Evolutionary conservation across 2,888 invertebrate species (phyloP).

Genomic region (Timandra comae): DNA sequence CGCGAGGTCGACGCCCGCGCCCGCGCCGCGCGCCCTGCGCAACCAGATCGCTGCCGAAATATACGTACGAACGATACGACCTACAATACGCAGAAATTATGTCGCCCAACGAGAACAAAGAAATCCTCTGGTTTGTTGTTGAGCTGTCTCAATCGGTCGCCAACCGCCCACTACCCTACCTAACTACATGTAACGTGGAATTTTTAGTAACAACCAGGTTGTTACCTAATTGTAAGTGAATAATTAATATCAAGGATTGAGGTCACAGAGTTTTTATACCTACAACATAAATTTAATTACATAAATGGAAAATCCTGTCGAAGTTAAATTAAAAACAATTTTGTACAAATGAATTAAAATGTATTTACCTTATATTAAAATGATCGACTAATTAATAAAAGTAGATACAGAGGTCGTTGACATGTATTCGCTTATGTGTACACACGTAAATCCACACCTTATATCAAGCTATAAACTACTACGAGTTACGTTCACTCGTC

Average conservation of each 20-base stretch:
- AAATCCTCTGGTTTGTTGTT: constrained; percentile 28
- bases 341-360: too few relatives aligned
- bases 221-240: too few relatives aligned
- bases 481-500: constrained; percentile 47
- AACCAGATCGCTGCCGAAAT: constrained; percentile 65
- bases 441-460: constrained; percentile 33
- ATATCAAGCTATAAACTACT: constrained; percentile 47
- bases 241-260: too few relatives aligned
- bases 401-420: constrained; percentile 56
- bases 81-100: constrained; percentile 61
- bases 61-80: constrained; percentile 48
- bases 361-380: too few relatives aligned
- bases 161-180: too few relatives aligned
- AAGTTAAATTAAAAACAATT: too few relatives aligned
- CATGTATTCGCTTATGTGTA: constrained; percentile 47
- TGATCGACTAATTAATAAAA: constrained; percentile 19
- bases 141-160: constrained; percentile 26
- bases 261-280: too few relatives aligned
- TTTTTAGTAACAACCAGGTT: too few relatives aligned
- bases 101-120: constrained; percentile 66
- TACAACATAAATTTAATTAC: too few relatives aligned
- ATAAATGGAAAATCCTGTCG: too few relatives aligned
- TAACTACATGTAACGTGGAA: too few relatives aligned
- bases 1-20: constrained; percentile 52
- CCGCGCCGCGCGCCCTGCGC: constrained; percentile 45